Conservation (phyloP, 1,140 invertebrate species). For the Saccostrea echinata region DNA sequence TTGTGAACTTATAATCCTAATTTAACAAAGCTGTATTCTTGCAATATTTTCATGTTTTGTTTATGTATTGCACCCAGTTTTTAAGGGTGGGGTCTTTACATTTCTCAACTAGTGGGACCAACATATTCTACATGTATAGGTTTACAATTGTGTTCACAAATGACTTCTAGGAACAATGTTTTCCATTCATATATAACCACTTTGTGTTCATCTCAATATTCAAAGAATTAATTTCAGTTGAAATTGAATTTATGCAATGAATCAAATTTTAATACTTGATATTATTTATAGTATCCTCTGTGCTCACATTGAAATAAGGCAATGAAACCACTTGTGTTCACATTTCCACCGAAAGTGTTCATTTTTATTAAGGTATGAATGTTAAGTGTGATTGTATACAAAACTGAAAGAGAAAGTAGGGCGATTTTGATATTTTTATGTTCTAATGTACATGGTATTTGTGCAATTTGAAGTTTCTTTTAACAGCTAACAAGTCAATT, state of each 20-base stretch:
- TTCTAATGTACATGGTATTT: background rate
- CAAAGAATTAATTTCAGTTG: background rate
- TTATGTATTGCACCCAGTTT: background rate
- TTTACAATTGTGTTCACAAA: background rate
- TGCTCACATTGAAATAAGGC: background rate
- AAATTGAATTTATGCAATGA: background rate
- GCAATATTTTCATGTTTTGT: constrained; percentile 10
- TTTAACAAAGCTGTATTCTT: background rate
- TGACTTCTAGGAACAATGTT: background rate
- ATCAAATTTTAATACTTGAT: constrained; percentile 1
- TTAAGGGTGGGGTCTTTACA: background rate
- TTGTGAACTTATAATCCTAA: background rate
- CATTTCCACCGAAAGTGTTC: constrained; percentile 24
- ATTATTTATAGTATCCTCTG: background rate
- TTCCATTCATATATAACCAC: background rate
- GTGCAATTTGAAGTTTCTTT: background rate
- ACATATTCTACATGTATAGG: background rate
- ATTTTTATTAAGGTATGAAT: constrained; percentile 29
- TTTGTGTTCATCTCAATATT: constrained; percentile 2
- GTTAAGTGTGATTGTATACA: background rate
- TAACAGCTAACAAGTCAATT: background rate
- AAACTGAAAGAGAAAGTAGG: background rate
- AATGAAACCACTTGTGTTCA: constrained; percentile 16
- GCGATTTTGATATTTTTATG: background rate
- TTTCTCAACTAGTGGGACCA: background rate